Evolutionary conservation across 2,888 invertebrate species (phyloP), one percentile per base, ranked within the genome.

Genomic region (Papilio demoleus): DNA sequence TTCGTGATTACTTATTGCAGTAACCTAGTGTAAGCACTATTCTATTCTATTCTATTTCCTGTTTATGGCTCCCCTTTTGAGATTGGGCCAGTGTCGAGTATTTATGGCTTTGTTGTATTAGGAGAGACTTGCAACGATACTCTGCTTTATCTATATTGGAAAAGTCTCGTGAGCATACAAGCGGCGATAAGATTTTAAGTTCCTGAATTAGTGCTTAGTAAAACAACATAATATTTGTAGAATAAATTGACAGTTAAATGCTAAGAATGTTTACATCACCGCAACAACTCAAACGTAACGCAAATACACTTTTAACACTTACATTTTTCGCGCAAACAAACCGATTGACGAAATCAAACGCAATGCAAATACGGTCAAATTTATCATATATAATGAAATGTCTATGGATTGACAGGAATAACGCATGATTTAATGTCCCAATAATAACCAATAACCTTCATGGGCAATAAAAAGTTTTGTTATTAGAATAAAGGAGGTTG

Each of bases 241-340:
- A 56, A 56, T 27, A 31, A 31, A 53, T 53, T 2, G 27, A 56
- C 31, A 56, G 31, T 56, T 17, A 17, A 56, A 56, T 38, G 38
- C 19, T n/a, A 60, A 60, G 9, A 60, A 1, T 24, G 24, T 24
- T 40, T 24, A 14, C 60, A 24, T 40, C 60, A 60, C 24, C 61
- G 61, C 45, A 31, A 5, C 34, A 17, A 31, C n/a, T 45, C 17
- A 31, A 42, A 45, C 61, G 61, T 50, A 60, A 67, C 8, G 58
- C 63, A 68, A 63, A 62, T 62, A 67, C n/a, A 34, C 9, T 42
- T 47, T 24, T 45, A 45, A 58, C 56, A 67, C 62, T 68, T 45
- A 45, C 34, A 36, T 56, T 58, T 58, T 56, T 22, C 36, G 36
- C 24, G 11, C 60, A 50, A 36, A 58, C 24, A 61, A 24, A 62